Evolutionary conservation across 2,113 vertebrate genomes (phyloP), one percentile per base, ranked within the genome.

Genomic region (Apistogramma diplotaenia): DNA sequence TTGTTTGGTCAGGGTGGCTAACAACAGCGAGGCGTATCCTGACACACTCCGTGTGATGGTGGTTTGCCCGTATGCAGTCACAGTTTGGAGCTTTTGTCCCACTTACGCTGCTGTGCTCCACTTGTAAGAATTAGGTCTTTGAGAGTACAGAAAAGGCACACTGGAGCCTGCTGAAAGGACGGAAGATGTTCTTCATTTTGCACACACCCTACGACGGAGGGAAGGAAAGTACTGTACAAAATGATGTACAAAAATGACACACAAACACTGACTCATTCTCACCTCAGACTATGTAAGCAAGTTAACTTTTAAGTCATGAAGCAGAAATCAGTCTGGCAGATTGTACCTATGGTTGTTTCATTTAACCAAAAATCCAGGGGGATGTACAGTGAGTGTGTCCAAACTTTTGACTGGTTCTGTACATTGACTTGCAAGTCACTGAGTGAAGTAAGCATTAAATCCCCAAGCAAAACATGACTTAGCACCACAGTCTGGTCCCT

Each of bases 121-220:
- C 89, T 94, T 95, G 88, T 82, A 60, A 77, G 88, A 95, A 94
- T 79, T 86, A 83, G 93, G 93, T 87, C 92, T 93, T 84, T 91
- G 73, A 87, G 79, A 71, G 78, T 85, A 83, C 83, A 82, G 84
- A 88, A 87, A 85, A 60, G 82, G 37, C 13, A 72, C 87, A 40
- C 56, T 37, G 74, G 61, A 35, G 57, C 85, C 40, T 79, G 60
- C 56, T 74, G 37, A 86, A 76, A 59, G 49, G 73, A 78, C 56
- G 58, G 59, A 51, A 21, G 51, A 57, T 61, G 25, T 57, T 78
- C 55, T 43, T 62, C 57, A 13, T 53, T 18, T 8, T 57, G 25
- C 4, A 43, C 33, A 53, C 53, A 54, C 9, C 46, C n/a, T 37
- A 7, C 56, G 21, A 31, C 31, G 49, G n/a, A 84, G 67, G 1